Evolutionary conservation across 1,140 invertebrate species (phyloP).

Genomic region (Drosophila elegans): DNA sequence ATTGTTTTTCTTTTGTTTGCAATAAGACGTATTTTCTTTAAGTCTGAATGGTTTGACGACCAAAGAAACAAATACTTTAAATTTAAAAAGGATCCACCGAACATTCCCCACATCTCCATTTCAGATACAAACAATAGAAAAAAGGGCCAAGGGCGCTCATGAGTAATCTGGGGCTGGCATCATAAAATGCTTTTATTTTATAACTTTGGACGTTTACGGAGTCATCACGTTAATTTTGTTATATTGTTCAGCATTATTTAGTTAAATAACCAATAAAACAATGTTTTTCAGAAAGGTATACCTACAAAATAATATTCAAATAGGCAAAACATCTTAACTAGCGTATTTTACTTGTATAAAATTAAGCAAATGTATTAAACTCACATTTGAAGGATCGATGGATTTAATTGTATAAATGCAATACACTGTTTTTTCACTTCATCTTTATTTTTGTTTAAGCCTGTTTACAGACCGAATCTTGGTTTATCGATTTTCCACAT

Average conservation of each 20-base stretch:
- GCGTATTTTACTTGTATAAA: background rate
- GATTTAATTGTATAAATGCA: conserved; percentile 17
- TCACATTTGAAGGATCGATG: conserved; percentile 15
- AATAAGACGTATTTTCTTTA: too few relatives aligned
- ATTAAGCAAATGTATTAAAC: background rate
- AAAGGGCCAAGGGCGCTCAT: conserved; percentile 43
- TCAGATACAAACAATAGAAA: conserved; percentile 39
- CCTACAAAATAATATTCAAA: background rate
- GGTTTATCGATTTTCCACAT: conserved; percentile 36
- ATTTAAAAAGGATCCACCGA: conserved; percentile 1
- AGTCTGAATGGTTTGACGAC: too few relatives aligned
- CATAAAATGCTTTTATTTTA: conserved; percentile 3
- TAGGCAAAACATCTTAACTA: background rate
- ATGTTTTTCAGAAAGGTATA: background rate
- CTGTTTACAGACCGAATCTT: conserved; percentile 38
- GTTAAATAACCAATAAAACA: background rate
- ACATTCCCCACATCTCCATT: conserved; percentile 15
- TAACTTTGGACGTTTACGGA: background rate
- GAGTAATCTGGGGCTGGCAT: conserved; percentile 17
- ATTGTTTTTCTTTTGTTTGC: too few relatives aligned
- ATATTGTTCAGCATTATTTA: background rate
- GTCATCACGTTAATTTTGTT: background rate
- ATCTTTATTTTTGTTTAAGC: conserved; percentile 41
- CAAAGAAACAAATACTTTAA: background rate
- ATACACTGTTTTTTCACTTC: conserved; percentile 26